Percentiles rank a stretch among this genome's conserved stretches.
Evolutionary conservation across 2,797 vertebrate genomes (phyloP).

Genomic region (Lepidocolaptes lacrymiger): DNA sequence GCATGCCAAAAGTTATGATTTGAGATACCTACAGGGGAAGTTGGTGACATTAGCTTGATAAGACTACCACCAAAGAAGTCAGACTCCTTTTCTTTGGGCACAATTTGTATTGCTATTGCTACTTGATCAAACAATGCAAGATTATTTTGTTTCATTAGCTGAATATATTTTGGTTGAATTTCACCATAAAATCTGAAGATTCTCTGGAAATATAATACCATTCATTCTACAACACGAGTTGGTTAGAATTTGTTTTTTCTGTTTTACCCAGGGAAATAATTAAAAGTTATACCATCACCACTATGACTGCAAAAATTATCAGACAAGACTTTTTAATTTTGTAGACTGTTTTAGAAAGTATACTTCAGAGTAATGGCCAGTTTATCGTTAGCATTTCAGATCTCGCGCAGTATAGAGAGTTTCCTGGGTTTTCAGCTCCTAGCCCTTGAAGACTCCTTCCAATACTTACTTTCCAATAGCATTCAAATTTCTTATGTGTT

Average conservation of each 20-base stretch:
- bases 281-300: neutral
- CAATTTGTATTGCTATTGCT: neutral
- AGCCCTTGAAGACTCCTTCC: neutral
- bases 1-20: neutral
- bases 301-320: neutral
- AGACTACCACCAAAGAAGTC: neutral
- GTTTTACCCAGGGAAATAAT: neutral
- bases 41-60: neutral
- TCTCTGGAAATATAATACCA: neutral
- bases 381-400: neutral
- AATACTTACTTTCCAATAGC: neutral
- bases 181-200: neutral
- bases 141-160: neutral
- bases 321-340: neutral
- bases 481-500: neutral
- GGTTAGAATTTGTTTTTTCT: neutral
- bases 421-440: neutral
- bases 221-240: accelerated
- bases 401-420: neutral
- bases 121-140: neutral
- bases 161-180: neutral
- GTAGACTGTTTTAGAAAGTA: neutral
- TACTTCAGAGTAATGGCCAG: neutral
- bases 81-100: neutral
- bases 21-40: neutral